Base-by-base conservation (phyloP, 2,113 vertebrate genomes). In the Edolisoma coerulescens region DNA sequence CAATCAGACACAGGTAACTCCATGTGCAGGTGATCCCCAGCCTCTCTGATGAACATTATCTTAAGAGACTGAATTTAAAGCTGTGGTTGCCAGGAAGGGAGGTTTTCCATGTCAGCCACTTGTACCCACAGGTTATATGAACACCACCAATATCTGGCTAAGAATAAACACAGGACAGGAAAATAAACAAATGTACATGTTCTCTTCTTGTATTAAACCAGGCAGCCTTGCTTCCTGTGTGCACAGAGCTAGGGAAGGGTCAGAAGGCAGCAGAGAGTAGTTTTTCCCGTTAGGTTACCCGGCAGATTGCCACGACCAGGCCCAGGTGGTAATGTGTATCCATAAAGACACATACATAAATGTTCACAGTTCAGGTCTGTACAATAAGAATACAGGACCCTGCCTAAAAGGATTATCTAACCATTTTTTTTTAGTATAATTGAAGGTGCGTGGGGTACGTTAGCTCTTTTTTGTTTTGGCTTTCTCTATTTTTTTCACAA, bases 391-490 rank as follows among this genome's bases (percentile, higher is more conserved):
- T 39, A 14, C 23, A 68, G 10, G 16, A 76, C 35, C 0, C 2
- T 27, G 33, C 49, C 19, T 64, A 52, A 35, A 23, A 49, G 10
- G 27, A 9, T 64, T 39, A 59, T 64, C 9, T 67, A 87, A 81
- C 14, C 3, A 27, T 27, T 21, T 41, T 56, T 27, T 63, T 37
- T 59, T 37, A 13, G 13, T 8, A 6, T 32, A 49, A 70, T 7
- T 42, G 27, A 69, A n/a, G 2, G 5, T 1, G 4, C 1, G 10
- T 9, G 10, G n/a, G 11, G 5, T 9, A 7, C 9, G 12, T n/a
- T 15, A 37, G 4, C 5, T 64, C 6, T 59, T 44, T 50, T 60
- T 35, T 30, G 9, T 49, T 52, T 5, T 42, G 21, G 16, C 26
- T 52, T 54, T 45, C 26, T 24, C 7, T 42, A 1, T 23, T 59